Percentiles rank a stretch among this genome's conserved stretches.
Conservation (phyloP, 2,113 vertebrate species). For the Bombycilla garrulus region DNA sequence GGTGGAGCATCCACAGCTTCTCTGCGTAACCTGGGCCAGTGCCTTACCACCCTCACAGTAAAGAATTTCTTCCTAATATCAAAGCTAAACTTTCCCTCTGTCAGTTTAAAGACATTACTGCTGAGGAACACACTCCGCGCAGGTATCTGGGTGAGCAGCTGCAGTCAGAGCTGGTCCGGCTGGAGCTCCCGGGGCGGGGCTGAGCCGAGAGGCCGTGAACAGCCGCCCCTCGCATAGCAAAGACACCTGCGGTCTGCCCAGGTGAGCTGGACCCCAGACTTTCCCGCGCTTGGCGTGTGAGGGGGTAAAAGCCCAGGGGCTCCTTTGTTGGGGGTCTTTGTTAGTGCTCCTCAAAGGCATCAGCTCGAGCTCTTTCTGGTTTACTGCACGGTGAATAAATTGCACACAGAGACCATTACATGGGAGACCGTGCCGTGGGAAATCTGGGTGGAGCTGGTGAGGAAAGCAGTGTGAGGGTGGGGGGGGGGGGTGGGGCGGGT, state of each 20-base stretch:
- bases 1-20: not conserved
- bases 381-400: fast-evolving
- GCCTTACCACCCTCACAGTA: not conserved
- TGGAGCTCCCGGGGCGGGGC: fast-evolving
- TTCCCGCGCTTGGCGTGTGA: fast-evolving
- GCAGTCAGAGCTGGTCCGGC: fast-evolving
- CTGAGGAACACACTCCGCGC: not conserved
- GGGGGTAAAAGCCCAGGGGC: fast-evolving
- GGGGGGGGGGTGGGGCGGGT: too few species aligned
- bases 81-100: not conserved
- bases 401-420: too few species aligned
- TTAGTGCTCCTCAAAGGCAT: not conserved
- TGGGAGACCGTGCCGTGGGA: fast-evolving
- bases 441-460: fast-evolving
- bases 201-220: not conserved
- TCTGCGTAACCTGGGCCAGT: not conserved
- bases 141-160: not conserved
- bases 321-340: not conserved
- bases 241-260: not conserved
- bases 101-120: not conserved
- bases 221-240: fast-evolving
- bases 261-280: not conserved
- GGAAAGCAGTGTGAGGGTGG: not conserved
- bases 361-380: not conserved
- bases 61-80: not conserved